Conservation (phyloP, 2,888 invertebrate genomes). For the Euphydryas editha region DNA sequence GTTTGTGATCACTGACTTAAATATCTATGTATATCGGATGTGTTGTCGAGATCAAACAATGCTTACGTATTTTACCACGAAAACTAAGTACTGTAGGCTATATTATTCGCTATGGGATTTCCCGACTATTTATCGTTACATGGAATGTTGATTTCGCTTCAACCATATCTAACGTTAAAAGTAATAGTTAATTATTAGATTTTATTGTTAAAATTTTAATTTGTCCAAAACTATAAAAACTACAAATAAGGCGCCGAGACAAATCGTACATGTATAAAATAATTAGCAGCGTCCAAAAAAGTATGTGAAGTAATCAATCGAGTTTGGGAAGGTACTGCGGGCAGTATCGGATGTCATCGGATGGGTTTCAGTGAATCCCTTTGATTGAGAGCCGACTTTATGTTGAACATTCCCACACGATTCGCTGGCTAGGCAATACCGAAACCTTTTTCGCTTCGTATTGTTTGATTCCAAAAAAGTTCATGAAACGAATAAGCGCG, state of each 20-base stretch:
- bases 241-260: conserved; percentile 33
- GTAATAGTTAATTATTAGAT: conserved; percentile 3
- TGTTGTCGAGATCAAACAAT: conserved; percentile 68
- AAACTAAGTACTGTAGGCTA: conserved; percentile 54
- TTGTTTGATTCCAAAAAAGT: conserved; percentile 68
- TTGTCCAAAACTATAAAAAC: conserved; percentile 21
- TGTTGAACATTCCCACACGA: conserved; percentile 81
- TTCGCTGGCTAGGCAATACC: conserved; percentile 51
- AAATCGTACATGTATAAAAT: conserved; percentile 46
- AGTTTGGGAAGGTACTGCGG: conserved; percentile 54
- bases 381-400: conserved; percentile 71
- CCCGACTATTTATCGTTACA: conserved; percentile 55
- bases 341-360: conserved; percentile 67
- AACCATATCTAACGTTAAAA: conserved; percentile 28
- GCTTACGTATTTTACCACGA: conserved; percentile 65
- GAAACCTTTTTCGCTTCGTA: conserved; percentile 46
- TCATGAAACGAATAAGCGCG: conserved; percentile 51
- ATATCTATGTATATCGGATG: conserved; percentile 56
- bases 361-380: conserved; percentile 71
- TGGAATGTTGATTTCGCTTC: conserved; percentile 38
- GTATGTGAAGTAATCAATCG: conserved; percentile 50
- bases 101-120: conserved; percentile 64
- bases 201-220: conserved; percentile 3
- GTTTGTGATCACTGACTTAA: conserved; percentile 54
- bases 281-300: conserved; percentile 45